Conservation (phyloP, 2,888 invertebrate species). For the Eupelmus urozonus region DNA sequence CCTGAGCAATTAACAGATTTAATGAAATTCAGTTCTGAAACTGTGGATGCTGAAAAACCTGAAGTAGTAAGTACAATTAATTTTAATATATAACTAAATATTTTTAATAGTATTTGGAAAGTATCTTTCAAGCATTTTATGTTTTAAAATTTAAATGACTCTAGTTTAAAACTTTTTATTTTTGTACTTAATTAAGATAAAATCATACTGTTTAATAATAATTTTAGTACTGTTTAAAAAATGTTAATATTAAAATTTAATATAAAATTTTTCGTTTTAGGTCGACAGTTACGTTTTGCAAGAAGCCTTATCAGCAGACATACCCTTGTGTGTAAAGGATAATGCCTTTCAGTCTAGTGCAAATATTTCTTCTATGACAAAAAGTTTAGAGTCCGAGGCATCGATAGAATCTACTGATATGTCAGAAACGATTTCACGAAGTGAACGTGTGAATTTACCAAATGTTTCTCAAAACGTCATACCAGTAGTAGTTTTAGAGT, state of each 20-base stretch:
- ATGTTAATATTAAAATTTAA: neutral
- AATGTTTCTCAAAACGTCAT: conserved; percentile 47
- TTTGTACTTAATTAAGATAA: neutral
- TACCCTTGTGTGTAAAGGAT: conserved; percentile 61
- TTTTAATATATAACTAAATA: neutral
- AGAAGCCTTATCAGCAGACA: conserved; percentile 59
- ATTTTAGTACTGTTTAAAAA: neutral
- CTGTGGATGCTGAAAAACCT: neutral
- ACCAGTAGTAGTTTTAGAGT: conserved; percentile 61
- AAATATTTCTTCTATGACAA: neutral
- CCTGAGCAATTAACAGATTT: conserved; percentile 11
- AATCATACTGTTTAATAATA: neutral
- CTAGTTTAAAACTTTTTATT: neutral
- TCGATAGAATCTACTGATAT: conserved; percentile 7
- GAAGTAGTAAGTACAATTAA: conserved; percentile 5
- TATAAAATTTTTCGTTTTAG: conserved; percentile 16
- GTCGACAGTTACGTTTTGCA: conserved; percentile 6
- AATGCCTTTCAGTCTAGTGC: neutral
- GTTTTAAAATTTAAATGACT: neutral
- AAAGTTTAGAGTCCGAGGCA: neutral
- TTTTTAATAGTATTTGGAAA: neutral
- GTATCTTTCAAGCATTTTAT: neutral
- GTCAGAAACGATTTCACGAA: neutral
- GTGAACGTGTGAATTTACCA: conserved; percentile 12
- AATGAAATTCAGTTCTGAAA: conserved; percentile 25